phyloP scores from a whole-genome alignment of 2,888 invertebrate species.

The Netelia melanura region DNA sequence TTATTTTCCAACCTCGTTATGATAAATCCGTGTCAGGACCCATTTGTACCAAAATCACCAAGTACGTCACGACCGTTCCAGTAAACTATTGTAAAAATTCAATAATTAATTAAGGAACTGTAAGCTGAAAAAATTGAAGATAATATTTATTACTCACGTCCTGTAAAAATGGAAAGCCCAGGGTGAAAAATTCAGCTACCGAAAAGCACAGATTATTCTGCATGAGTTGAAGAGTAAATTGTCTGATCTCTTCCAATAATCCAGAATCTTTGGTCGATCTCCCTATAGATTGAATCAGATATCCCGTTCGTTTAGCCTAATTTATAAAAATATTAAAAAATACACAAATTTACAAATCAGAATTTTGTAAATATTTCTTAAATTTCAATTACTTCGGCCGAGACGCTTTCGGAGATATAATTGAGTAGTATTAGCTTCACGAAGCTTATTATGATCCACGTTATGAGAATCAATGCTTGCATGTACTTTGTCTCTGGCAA shows the following conservation, averaged over 20 bases:
- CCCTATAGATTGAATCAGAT: slow-evolving; percentile 43
- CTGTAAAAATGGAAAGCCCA: slow-evolving; percentile 55
- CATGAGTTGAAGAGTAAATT: slow-evolving; percentile 63
- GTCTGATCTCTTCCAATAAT: slow-evolving; percentile 56
- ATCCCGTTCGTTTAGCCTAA: slow-evolving; percentile 50
- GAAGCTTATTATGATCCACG: slow-evolving; percentile 1
- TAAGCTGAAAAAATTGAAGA: background rate
- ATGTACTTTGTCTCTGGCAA: background rate
- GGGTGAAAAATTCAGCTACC: slow-evolving; percentile 55
- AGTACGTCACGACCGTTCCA: slow-evolving; percentile 46
- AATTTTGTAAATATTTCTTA: background rate
- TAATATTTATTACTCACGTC: slow-evolving; percentile 41
- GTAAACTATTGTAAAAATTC: slow-evolving; percentile 15
- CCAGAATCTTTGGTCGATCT: slow-evolving; percentile 1
- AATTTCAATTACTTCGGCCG: slow-evolving; percentile 38
- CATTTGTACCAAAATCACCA: slow-evolving; percentile 62
- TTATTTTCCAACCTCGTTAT: background rate
- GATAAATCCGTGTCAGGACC: background rate
- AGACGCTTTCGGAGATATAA: slow-evolving; percentile 32
- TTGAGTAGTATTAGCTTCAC: slow-evolving; percentile 46
- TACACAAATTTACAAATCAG: too few species aligned
- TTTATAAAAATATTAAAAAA: background rate
- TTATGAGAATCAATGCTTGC: background rate
- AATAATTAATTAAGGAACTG: too few species aligned
- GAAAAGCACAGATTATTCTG: slow-evolving; percentile 62